Evolutionary conservation across 2,797 vertebrate species (phyloP), one percentile per base, ranked within the genome.

Genomic region (Hydrocynus forskahlii): DNA sequence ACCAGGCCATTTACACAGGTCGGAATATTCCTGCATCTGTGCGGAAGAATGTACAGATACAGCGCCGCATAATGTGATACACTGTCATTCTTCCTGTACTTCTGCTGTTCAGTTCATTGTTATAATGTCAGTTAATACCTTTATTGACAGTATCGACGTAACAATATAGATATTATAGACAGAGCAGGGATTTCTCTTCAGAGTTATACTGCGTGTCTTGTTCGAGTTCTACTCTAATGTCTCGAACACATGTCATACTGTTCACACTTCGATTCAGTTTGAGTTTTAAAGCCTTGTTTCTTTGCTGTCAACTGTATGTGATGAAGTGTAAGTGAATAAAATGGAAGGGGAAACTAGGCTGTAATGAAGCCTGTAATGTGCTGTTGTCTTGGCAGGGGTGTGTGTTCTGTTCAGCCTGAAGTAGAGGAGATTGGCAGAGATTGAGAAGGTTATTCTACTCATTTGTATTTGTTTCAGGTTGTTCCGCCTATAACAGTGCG

Each of bases 381-480:
- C 68, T 67, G 81, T 55, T 59, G 23, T 78, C 72, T 68, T 84
- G 83, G 40, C 75, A 50, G 81, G 67, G 21, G 54, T 81, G 76
- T 60, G 59, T 64, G 57, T 78, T 13, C 71, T 77, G 81, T 67
- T 69, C 75, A 80, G 55, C 21, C 35, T 72, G 38, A 45, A 23
- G 40, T n/a, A 52, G 60, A 78, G 62, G 62, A 78, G 81, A 86
- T 79, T 79, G 81, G 80, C 75, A 80, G 76, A 60, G 71, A 81
- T 69, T 70, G 75, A 83, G 82, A 83, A 84, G 83, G 84, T 87
- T 83, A 71, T 77, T 78, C 85, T 57, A 60, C 86, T 90, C 87
- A 89, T 92, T 89, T 91, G 82, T 89, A 89, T 91, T 88, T 89
- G 82, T 76, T 88, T 43, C 89, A 87, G 63, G 76, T 79, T 71